A percentile compares a stretch with the other conserved stretches of the same genome.
Evolutionary conservation across 2,113 vertebrate species (phyloP).

Genomic region (Thomomys bottae): DNA sequence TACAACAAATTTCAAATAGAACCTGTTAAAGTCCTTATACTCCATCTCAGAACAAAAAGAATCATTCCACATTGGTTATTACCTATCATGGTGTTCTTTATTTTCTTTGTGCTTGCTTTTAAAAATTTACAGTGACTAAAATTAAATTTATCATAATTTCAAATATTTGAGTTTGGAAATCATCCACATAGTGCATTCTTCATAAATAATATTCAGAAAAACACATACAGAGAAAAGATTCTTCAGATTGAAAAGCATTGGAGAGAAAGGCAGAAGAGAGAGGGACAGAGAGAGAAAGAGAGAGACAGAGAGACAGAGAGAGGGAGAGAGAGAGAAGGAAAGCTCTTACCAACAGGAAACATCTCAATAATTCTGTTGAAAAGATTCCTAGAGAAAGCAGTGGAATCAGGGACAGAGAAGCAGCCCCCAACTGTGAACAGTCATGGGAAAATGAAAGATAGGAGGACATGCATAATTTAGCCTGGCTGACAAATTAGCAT

Average conservation of each 20-base stretch:
- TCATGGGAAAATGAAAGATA: constrained; percentile 79
- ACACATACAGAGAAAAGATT: background rate
- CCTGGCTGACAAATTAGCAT: constrained; percentile 77
- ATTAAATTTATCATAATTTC: background rate
- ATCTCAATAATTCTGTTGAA: constrained; percentile 36
- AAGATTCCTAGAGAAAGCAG: constrained; percentile 60
- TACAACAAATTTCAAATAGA: constrained; percentile 13
- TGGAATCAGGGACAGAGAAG: constrained; percentile 57
- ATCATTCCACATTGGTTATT: background rate
- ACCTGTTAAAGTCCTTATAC: background rate
- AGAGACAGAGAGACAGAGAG: background rate
- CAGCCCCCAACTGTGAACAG: constrained; percentile 69
- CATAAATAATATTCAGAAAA: background rate
- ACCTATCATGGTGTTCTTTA: background rate
- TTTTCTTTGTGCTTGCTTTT: background rate
- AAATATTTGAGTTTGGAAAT: constrained; percentile 10
- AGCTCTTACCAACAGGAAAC: constrained; percentile 52
- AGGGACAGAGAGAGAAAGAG: background rate
- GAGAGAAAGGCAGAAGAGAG: no score
- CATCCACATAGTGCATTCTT: background rate
- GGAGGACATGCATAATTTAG: constrained; percentile 75
- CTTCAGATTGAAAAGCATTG: background rate
- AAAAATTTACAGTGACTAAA: constrained; percentile 13
- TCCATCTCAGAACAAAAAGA: background rate
- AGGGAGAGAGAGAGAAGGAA: background rate